Percentiles rank a stretch among this genome's conserved stretches.
Evolutionary conservation across 2,113 vertebrate species (phyloP).

Genomic region (Petaurus breviceps): DNA sequence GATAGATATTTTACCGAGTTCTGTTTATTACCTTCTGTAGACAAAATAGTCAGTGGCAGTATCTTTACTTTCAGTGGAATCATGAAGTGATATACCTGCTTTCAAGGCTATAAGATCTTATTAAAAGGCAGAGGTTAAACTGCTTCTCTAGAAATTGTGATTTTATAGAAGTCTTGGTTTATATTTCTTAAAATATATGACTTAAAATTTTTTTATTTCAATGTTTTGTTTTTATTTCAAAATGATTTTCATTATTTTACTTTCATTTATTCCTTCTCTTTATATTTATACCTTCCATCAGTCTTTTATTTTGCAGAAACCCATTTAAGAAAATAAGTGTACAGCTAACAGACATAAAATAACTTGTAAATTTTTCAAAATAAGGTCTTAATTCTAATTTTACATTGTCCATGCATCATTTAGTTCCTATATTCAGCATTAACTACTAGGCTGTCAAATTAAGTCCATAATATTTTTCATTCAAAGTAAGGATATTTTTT

Average conservation of each 20-base stretch:
- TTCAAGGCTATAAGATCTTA: not conserved
- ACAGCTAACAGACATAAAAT: not conserved
- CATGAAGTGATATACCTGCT: not conserved
- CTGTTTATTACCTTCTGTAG: not conserved
- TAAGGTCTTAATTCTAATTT: conserved; percentile 21
- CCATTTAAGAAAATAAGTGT: not conserved
- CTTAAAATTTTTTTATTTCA: not conserved
- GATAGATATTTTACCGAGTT: not conserved
- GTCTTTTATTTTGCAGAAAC: not conserved
- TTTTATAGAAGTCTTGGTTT: not conserved
- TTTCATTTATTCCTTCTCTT: conserved; percentile 3
- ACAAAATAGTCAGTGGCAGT: conserved; percentile 1
- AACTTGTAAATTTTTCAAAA: conserved; percentile 28
- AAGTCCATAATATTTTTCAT: not conserved
- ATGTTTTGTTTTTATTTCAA: not conserved
- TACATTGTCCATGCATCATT: conserved; percentile 25
- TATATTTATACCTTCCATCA: conserved; percentile 17
- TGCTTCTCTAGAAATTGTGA: not conserved
- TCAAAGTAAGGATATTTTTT: not conserved
- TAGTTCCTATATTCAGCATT: conserved; percentile 11
- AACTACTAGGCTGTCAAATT: conserved; percentile 17
- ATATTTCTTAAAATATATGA: not conserved
- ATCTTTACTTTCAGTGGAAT: not conserved
- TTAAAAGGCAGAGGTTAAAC: not conserved
- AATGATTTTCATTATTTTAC: conserved; percentile 20